phyloP scores from a whole-genome alignment of 2,797 vertebrate species.

The Sylvia borin region DNA sequence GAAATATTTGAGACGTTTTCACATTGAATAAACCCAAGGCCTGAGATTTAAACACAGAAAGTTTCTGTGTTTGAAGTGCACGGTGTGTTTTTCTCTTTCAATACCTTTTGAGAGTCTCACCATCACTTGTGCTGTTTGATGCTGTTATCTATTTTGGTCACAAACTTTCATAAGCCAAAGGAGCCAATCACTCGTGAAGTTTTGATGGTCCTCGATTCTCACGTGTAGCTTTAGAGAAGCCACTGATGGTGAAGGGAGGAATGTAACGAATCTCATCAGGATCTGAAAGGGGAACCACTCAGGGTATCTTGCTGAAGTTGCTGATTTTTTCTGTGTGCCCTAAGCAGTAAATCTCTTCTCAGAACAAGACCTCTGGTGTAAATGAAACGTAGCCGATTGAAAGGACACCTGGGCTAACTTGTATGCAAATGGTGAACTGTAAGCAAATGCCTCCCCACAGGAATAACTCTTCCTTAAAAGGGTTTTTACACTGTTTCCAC shows the following conservation, averaged over 20 bases:
- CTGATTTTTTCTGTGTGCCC: not conserved
- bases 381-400: not conserved
- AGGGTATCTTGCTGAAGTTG: not conserved
- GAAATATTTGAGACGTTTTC: not conserved
- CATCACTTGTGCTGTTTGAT: not conserved
- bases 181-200: not conserved
- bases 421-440: not conserved
- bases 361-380: not conserved
- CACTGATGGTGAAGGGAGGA: not conserved
- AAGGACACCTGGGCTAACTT: not conserved
- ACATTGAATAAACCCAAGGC: not conserved
- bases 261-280: not conserved
- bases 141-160: not conserved
- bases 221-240: not conserved
- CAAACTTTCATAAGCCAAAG: not conserved
- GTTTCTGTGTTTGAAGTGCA: not conserved
- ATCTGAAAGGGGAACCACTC: constrained; percentile 11
- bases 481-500: not conserved
- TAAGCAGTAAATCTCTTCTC: not conserved
- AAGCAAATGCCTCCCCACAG: not conserved
- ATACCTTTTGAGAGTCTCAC: not conserved
- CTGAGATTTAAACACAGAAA: constrained; percentile 1
- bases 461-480: not conserved
- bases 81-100: not conserved
- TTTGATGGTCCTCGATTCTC: not conserved